phyloP scores from a whole-genome alignment of 2,113 vertebrate species.

The Amphiprion ocellaris region DNA sequence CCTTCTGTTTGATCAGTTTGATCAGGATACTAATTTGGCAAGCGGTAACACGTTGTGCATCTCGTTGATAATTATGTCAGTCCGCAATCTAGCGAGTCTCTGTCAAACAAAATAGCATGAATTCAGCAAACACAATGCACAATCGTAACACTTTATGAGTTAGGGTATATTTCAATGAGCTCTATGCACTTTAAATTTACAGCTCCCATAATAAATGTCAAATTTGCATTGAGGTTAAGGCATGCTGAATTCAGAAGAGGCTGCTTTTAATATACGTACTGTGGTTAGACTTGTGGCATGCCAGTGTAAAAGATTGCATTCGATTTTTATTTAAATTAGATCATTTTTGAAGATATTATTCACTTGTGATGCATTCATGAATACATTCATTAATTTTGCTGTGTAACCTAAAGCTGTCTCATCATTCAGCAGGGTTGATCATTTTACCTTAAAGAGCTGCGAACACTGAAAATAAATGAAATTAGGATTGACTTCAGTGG shows the following conservation, averaged over 20 bases:
- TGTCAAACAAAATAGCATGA: background rate
- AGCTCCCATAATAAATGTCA: conserved; percentile 23
- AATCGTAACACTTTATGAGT: background rate
- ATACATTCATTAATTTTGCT: background rate
- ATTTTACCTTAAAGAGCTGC: conserved; percentile 11
- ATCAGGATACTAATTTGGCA: conserved; percentile 37
- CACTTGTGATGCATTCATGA: background rate
- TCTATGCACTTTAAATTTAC: conserved; percentile 2
- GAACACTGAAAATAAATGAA: background rate
- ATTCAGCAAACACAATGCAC: background rate
- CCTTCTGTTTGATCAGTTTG: conserved; percentile 63
- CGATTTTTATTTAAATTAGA: no score
- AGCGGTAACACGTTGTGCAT: background rate
- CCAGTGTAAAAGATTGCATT: background rate
- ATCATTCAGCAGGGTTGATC: background rate
- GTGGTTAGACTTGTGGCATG: background rate
- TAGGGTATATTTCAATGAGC: background rate
- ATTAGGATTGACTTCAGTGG: background rate
- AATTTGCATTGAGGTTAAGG: conserved; percentile 16
- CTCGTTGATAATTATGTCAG: conserved; percentile 17
- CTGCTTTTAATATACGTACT: background rate
- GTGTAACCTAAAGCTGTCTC: no score
- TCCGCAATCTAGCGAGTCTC: background rate
- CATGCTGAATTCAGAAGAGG: background rate
- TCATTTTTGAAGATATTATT: no score